Evolutionary conservation across 2,797 vertebrate species (phyloP), one percentile per base, ranked within the genome.

Genomic region (Crenichthys baileyi): DNA sequence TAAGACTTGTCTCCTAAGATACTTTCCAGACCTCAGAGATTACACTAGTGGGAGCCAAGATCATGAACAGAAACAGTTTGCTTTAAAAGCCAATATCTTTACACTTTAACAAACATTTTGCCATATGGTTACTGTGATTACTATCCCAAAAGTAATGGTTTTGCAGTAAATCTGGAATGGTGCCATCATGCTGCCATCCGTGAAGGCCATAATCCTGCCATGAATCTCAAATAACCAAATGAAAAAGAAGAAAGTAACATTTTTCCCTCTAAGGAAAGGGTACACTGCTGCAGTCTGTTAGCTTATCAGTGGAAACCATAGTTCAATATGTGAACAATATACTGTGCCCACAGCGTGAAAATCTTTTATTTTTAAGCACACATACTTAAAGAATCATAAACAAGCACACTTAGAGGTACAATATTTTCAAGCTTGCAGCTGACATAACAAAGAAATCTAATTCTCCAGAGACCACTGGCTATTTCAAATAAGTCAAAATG

Each of bases 391-490:
- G 50, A 81, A 72, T 85, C 60, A 81, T 41, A 87, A 83, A 83
- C 88, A 87, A 87, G 80, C 79, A 5, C 9, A 61, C 76, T 75
- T 82, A 58, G 58, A 44, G 81, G 50, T 72, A 63, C 71, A 77
- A 16, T 67, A 74, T 78, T 85, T 80, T 81, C 51, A 24, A 85
- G 76, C 60, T 79, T 29, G 76, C 60, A 77, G 74, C 76, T 86
- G 75, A 77, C 82, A 74, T 75, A 83, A 88, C 53, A 67, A 76
- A 88, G 48, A 87, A 90, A 91, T 89, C 76, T 82, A 89, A 92
- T 90, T 87, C 75, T 82, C 73, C 75, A 73, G 58, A 71, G 78
- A 79, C 73, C 73, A 73, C 63, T 75, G 70, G 74, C 48, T 60
- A 90, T 86, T 85, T 79, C 72, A 63, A 73, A 70, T 0, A 18